phyloP scores from a whole-genome alignment of 1,140 invertebrate species.

The Rhopalosiphum maidis region DNA sequence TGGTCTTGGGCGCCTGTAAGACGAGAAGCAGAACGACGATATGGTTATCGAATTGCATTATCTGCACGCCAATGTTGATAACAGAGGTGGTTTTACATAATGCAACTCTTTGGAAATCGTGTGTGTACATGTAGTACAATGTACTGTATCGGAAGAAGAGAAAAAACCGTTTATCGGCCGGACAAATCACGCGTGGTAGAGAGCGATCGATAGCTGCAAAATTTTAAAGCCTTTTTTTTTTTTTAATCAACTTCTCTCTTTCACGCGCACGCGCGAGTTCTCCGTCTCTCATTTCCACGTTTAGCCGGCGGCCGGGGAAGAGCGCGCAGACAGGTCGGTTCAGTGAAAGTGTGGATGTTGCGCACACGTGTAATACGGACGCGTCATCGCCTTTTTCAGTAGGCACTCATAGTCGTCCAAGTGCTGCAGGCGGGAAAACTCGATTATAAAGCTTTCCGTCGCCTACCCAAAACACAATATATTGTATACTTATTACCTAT shows the following conservation, averaged over 20 bases:
- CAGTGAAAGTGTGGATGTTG: slow-evolving; percentile 7
- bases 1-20: neutral
- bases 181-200: neutral
- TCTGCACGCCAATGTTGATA: neutral
- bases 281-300: neutral
- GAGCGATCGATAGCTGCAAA: neutral
- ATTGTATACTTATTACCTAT: neutral
- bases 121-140: neutral
- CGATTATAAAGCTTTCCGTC: too few relatives aligned
- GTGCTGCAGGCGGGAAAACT: neutral
- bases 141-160: neutral
- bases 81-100: neutral
- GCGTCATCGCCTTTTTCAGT: neutral
- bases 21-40: neutral
- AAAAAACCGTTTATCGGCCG: neutral
- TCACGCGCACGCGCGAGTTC: too few relatives aligned
- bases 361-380: neutral
- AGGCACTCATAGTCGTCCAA: too few relatives aligned
- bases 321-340: neutral
- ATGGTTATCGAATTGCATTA: neutral
- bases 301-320: neutral
- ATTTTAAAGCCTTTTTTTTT: slow-evolving; percentile 17
- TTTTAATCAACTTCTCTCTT: neutral
- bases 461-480: neutral
- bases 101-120: slow-evolving; percentile 12